Evolutionary conservation across 1,140 invertebrate species (phyloP).

Genomic region (Leptinotarsa undecemlineata): DNA sequence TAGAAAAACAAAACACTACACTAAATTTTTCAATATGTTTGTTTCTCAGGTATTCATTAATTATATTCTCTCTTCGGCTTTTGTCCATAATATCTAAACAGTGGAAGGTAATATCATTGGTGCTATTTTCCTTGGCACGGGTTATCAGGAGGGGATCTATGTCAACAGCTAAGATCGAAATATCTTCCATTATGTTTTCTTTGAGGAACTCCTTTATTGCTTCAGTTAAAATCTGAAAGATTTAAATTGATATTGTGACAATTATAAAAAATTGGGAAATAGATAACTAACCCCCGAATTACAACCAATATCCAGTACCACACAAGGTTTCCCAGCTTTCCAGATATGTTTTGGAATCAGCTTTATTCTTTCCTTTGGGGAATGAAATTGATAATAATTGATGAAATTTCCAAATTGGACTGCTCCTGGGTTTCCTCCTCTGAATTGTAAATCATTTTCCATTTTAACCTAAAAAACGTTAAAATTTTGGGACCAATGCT

Average conservation of each 20-base stretch:
- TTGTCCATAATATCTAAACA: slow-evolving; percentile 66
- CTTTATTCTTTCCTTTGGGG: slow-evolving; percentile 66
- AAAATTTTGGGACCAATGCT: too few species aligned
- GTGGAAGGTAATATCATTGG: slow-evolving; percentile 60
- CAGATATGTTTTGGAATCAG: slow-evolving; percentile 67
- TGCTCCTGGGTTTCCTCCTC: slow-evolving; percentile 70
- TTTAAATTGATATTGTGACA: background rate
- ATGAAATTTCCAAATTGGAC: slow-evolving; percentile 81
- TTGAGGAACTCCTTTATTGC: slow-evolving; percentile 62
- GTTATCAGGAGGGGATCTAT: slow-evolving; percentile 72
- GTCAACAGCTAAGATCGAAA: slow-evolving; percentile 72
- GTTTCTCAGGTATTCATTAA: slow-evolving; percentile 57
- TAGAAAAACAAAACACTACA: slow-evolving; percentile 76
- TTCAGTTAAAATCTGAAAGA: slow-evolving; percentile 64
- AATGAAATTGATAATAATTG: slow-evolving; percentile 83
- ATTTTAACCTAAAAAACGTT: background rate
- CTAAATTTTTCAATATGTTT: slow-evolving; percentile 64
- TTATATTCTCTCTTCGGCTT: slow-evolving; percentile 46
- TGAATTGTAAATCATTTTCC: slow-evolving; percentile 45
- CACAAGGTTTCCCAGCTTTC: slow-evolving; percentile 51
- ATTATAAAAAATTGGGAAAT: background rate
- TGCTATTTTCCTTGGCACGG: slow-evolving; percentile 62
- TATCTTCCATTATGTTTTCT: slow-evolving; percentile 52
- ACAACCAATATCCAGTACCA: slow-evolving; percentile 75
- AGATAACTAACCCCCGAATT: slow-evolving; percentile 68